Percentiles rank a stretch among this genome's conserved stretches.
Conservation (phyloP, 1,140 invertebrate genomes). For the Leptinotarsa lineolata region DNA sequence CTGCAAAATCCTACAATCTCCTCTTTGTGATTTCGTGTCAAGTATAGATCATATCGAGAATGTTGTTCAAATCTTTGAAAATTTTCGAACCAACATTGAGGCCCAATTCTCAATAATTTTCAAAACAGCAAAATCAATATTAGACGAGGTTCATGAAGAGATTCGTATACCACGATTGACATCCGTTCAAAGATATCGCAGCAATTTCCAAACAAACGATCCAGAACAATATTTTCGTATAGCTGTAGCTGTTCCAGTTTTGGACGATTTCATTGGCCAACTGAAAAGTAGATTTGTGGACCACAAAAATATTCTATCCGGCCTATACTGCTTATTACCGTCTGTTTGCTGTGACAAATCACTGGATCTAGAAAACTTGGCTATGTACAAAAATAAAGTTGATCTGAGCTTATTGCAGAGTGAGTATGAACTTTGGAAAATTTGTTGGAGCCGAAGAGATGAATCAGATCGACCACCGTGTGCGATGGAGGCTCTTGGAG, state of each 20-base stretch:
- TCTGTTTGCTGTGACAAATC: conserved; percentile 1
- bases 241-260: not conserved
- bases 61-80: conserved; percentile 1
- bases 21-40: conserved; percentile 7
- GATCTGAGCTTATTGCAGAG: not conserved
- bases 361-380: not conserved
- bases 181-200: not conserved
- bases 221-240: conserved; percentile 16
- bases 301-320: not conserved
- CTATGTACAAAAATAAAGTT: conserved; percentile 3
- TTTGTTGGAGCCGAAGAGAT: not conserved
- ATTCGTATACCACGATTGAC: not conserved
- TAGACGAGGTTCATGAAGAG: not conserved
- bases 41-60: not conserved
- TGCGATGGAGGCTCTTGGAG: conserved; percentile 17
- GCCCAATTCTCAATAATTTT: not conserved
- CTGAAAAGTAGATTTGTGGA: not conserved
- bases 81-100: conserved; percentile 11
- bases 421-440: conserved; percentile 8
- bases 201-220: not conserved
- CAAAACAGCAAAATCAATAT: not conserved
- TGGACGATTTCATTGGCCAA: conserved; percentile 7
- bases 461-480: not conserved
- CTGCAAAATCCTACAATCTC: conserved; percentile 15
- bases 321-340: not conserved